Evolutionary conservation across 2,797 vertebrate species (phyloP).

Genomic region (Cichlasoma orientale): DNA sequence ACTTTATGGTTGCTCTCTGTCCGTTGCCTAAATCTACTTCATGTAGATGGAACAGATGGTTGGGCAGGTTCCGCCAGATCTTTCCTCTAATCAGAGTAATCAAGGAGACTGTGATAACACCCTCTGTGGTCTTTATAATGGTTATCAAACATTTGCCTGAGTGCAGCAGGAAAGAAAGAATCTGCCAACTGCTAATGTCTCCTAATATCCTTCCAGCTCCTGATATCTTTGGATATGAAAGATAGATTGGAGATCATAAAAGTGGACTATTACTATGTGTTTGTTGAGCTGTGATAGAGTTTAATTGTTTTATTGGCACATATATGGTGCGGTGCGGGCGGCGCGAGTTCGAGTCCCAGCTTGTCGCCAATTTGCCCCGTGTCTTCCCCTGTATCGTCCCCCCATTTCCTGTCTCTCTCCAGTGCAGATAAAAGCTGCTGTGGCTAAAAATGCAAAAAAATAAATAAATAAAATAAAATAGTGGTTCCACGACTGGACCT

Average conservation of each 20-base stretch:
- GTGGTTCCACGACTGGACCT: slow-evolving; percentile 62
- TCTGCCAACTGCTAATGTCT: slow-evolving; percentile 37
- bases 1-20: slow-evolving; percentile 41
- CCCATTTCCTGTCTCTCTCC: too few relatives aligned
- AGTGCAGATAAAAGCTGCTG: too few relatives aligned
- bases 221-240: slow-evolving; percentile 54
- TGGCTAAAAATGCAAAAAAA: too few relatives aligned
- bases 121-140: slow-evolving; percentile 75
- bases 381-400: too few relatives aligned
- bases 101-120: slow-evolving; percentile 77
- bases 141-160: slow-evolving; percentile 76
- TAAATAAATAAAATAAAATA: too few relatives aligned
- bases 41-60: slow-evolving; percentile 72
- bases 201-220: slow-evolving; percentile 38
- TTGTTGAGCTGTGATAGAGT: slow-evolving; percentile 11
- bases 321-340: too few relatives aligned
- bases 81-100: slow-evolving; percentile 75
- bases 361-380: too few relatives aligned
- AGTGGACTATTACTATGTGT: slow-evolving; percentile 47
- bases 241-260: slow-evolving; percentile 53
- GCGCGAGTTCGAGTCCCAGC: too few relatives aligned
- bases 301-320: slow-evolving; percentile 16
- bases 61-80: slow-evolving; percentile 73
- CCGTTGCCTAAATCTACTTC: slow-evolving; percentile 56
- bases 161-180: slow-evolving; percentile 62